A percentile compares a stretch with the other conserved stretches of the same genome.
Evolutionary conservation across 53 echinoderm and acorn worm species (phyloP).

Genomic region (Patiria pectinifera): DNA sequence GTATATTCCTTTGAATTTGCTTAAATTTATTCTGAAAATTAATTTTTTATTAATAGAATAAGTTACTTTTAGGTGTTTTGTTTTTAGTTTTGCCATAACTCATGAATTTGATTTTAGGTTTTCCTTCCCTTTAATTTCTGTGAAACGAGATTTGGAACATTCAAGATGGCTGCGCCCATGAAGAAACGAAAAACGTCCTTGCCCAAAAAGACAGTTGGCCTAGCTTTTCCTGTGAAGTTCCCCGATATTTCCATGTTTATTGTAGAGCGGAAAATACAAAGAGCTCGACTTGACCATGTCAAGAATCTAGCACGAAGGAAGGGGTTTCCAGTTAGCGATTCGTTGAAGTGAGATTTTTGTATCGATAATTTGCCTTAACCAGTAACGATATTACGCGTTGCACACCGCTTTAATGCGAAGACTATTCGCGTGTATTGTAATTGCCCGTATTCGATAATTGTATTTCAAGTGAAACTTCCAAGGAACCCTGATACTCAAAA

Average conservation of each 20-base stretch:
- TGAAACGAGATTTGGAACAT: not conserved
- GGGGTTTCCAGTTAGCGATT: constrained; percentile 73
- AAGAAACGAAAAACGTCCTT: constrained; percentile 48
- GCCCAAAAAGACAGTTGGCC: constrained; percentile 1
- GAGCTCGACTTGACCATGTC: constrained; percentile 75
- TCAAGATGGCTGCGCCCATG: constrained; percentile 84
- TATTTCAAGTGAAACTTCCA: too few relatives aligned
- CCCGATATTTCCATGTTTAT: constrained; percentile 76
- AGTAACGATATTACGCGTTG: not conserved
- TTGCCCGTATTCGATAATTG: too few relatives aligned
- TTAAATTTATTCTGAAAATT: not conserved
- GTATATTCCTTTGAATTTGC: not conserved
- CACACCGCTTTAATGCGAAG: too few relatives aligned
- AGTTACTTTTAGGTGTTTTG: not conserved
- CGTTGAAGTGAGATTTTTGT: constrained; percentile 58
- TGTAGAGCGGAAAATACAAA: constrained; percentile 80
- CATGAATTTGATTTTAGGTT: not conserved
- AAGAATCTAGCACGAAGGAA: constrained; percentile 78
- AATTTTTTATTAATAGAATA: not conserved
- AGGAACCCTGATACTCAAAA: too few relatives aligned
- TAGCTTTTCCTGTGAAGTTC: constrained; percentile 60
- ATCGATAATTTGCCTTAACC: not conserved
- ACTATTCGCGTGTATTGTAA: too few relatives aligned
- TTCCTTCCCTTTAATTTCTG: not conserved
- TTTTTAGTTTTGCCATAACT: not conserved